A percentile compares a stretch with the other conserved stretches of the same genome.
phyloP scores from a whole-genome alignment of 2,797 vertebrate species.

The Otolemur crassicaudatus region DNA sequence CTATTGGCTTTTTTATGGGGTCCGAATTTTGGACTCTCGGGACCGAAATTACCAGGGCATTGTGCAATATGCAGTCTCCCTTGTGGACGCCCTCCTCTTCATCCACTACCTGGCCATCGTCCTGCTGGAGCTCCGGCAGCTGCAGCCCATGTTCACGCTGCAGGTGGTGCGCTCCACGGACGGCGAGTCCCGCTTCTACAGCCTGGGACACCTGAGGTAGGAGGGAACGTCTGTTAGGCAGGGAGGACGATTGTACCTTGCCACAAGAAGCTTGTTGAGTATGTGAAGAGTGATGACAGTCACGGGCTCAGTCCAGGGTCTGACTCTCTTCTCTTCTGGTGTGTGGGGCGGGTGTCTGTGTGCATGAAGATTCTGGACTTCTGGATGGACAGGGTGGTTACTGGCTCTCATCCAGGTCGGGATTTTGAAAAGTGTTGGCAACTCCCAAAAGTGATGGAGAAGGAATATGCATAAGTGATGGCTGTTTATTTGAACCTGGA shows the following conservation, averaged over 20 bases:
- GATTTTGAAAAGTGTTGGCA: background rate
- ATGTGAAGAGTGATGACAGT: background rate
- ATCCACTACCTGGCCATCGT: slow-evolving; percentile 98
- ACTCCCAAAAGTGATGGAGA: background rate
- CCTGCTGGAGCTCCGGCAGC: slow-evolving; percentile 95
- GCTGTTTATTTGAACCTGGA: background rate
- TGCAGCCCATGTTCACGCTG: slow-evolving; percentile 94
- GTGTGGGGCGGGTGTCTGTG: background rate
- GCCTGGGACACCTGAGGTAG: slow-evolving; percentile 95
- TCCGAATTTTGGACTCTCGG: slow-evolving; percentile 95
- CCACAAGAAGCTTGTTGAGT: background rate
- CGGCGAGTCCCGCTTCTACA: slow-evolving; percentile 95
- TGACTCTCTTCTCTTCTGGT: background rate
- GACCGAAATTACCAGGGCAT: slow-evolving; percentile 96
- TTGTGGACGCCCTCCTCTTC: slow-evolving; percentile 97
- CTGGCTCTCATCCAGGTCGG: background rate
- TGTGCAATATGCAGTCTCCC: slow-evolving; percentile 96
- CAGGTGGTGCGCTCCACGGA: slow-evolving; percentile 96
- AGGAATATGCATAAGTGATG: background rate
- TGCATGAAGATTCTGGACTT: background rate
- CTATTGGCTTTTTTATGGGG: slow-evolving; percentile 98
- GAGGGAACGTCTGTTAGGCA: background rate
- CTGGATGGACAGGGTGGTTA: rapidly evolving
- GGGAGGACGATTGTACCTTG: rapidly evolving
- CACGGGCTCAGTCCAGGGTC: background rate